These are phyloP conservation scores for Harpalus rubripes DNA, from an alignment of 2,888 invertebrate genomes.

Conservation along the genomic window DNA sequence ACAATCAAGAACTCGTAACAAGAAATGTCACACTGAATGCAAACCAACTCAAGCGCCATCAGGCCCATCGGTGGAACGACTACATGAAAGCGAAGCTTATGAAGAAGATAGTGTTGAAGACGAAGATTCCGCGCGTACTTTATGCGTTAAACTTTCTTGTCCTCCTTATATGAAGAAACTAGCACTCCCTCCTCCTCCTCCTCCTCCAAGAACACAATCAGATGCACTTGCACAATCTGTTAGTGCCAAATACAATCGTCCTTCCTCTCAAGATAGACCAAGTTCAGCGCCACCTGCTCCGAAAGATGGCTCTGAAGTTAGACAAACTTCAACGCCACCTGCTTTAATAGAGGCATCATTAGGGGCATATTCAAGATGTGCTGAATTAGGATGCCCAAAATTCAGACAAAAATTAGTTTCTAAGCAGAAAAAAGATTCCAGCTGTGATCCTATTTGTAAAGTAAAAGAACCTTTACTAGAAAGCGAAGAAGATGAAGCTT, in stretches of 20 bases:
- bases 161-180: background rate
- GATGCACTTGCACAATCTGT: too few species aligned
- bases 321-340: too few species aligned
- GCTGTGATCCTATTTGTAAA: background rate
- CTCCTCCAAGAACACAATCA: too few species aligned
- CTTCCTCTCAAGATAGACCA: too few species aligned
- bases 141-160: background rate
- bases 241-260: too few species aligned
- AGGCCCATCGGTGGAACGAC: background rate
- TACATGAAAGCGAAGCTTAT: background rate
- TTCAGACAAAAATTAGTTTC: background rate
- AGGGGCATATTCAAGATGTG: background rate
- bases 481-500: too few species aligned
- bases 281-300: too few species aligned
- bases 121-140: background rate
- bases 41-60: background rate
- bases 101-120: background rate
- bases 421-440: background rate
- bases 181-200: background rate
- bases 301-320: background rate
- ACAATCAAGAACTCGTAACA: background rate
- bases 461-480: too few species aligned
- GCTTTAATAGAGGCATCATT: background rate
- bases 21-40: background rate
- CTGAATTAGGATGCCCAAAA: background rate